Percentiles rank a stretch among this genome's conserved stretches.
These are phyloP conservation scores for Brachyalestes nurse DNA, from an alignment of 2,797 vertebrate species.

Conservation along the genomic window DNA sequence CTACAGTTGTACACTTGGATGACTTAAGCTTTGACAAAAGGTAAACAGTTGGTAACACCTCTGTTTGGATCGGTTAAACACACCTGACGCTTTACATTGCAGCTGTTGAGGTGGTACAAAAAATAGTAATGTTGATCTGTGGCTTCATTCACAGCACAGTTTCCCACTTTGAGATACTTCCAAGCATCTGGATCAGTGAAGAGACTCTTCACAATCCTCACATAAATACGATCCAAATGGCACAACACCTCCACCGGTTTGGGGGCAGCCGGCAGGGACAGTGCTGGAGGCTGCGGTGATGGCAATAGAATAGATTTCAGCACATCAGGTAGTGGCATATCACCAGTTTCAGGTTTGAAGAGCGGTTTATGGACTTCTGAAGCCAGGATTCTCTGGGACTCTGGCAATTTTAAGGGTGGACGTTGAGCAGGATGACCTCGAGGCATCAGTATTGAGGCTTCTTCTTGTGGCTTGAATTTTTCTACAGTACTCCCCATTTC, in stretches of 20 bases:
- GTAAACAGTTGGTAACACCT: not conserved
- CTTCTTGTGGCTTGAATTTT: not conserved
- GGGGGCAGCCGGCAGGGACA: fast-evolving
- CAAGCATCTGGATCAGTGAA: constrained; percentile 52
- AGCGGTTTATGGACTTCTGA: constrained; percentile 32
- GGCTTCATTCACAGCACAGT: constrained; percentile 65
- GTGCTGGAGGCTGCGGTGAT: fast-evolving
- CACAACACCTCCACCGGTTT: constrained; percentile 62
- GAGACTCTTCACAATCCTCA: constrained; percentile 57
- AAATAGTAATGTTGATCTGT: constrained; percentile 61
- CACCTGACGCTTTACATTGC: constrained; percentile 65
- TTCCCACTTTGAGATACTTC: constrained; percentile 66
- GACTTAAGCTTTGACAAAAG: too few relatives aligned
- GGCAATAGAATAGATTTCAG: constrained; percentile 57
- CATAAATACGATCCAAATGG: constrained; percentile 68
- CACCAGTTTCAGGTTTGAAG: constrained; percentile 63
- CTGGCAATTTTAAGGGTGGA: constrained; percentile 46
- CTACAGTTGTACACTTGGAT: not conserved
- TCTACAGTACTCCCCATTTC: not conserved
- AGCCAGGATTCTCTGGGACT: constrained; percentile 43
- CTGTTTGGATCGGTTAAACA: too few relatives aligned
- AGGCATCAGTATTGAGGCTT: not conserved
- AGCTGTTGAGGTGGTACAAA: constrained; percentile 62
- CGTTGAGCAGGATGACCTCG: too few relatives aligned
- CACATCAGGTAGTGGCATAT: constrained; percentile 46